phyloP scores from a whole-genome alignment of 2,113 vertebrate species.

The Vulpes lagopus region DNA sequence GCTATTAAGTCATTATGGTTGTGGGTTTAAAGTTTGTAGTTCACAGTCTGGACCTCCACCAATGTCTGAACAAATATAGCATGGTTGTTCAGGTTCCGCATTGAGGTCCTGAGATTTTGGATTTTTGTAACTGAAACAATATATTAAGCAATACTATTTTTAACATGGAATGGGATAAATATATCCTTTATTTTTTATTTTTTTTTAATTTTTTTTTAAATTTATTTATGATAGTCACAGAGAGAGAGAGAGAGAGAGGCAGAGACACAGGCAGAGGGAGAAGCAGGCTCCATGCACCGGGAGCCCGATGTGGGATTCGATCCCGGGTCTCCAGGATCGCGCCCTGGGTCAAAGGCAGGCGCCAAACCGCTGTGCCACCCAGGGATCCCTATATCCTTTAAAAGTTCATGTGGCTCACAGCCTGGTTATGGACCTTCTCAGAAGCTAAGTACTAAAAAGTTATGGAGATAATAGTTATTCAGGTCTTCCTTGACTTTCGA shows the following conservation, averaged over 20 bases:
- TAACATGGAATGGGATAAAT: background rate
- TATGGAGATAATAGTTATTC: background rate
- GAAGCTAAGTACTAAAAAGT: conserved; percentile 19
- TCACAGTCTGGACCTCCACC: background rate
- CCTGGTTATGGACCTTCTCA: background rate
- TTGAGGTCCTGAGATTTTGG: background rate
- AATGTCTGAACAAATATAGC: conserved; percentile 2
- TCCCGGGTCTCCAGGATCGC: no score
- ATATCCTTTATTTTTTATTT: background rate
- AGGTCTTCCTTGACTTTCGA: background rate
- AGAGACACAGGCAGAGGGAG: no score
- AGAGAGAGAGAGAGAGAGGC: no score
- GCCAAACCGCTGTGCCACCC: no score
- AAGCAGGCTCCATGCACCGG: no score
- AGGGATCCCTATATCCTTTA: background rate
- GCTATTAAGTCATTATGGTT: background rate
- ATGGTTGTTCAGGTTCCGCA: background rate
- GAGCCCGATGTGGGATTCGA: no score
- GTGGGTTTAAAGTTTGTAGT: conserved; percentile 4
- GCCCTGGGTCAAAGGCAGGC: no score
- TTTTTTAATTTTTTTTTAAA: no score
- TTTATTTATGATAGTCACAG: no score
- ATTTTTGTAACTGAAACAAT: conserved; percentile 41
- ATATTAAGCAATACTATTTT: background rate
- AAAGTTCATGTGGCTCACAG: background rate